These are phyloP conservation scores for Stenopsyche tienmushanensis DNA, from an alignment of 1,140 invertebrate genomes.

Conservation along the genomic window DNA sequence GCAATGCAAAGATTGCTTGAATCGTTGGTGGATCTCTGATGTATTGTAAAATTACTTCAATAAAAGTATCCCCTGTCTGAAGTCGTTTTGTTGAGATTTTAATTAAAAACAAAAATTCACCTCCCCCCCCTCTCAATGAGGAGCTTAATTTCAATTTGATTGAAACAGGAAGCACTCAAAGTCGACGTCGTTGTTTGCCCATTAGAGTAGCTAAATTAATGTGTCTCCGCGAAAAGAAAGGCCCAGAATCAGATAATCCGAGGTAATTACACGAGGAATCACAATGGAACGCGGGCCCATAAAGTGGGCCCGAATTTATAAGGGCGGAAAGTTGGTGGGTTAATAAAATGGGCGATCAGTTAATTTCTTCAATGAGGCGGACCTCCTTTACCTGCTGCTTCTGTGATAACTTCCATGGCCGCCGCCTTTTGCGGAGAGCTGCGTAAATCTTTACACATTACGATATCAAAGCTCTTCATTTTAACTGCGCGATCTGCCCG, in stretches of 20 bases:
- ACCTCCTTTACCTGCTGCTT: conserved; percentile 8
- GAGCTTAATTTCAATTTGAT: too few relatives aligned
- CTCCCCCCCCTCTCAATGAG: too few relatives aligned
- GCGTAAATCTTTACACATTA: conserved; percentile 41
- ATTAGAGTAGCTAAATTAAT: too few relatives aligned
- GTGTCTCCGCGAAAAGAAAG: too few relatives aligned
- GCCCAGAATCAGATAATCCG: conserved; percentile 20
- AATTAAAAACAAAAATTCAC: too few relatives aligned
- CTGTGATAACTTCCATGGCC: conserved; percentile 7
- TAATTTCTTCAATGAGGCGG: conserved; percentile 7
- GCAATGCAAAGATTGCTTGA: too few relatives aligned
- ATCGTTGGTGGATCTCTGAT: too few relatives aligned
- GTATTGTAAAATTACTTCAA: too few relatives aligned
- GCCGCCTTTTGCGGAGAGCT: conserved; percentile 3
- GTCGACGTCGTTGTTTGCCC: too few relatives aligned
- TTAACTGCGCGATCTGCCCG: conserved; percentile 37
- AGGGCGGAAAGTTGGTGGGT: not conserved
- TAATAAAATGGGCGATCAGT: conserved; percentile 10
- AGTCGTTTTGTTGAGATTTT: too few relatives aligned
- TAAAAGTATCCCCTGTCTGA: too few relatives aligned
- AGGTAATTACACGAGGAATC: not conserved
- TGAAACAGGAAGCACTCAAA: too few relatives aligned
- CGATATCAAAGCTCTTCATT: conserved; percentile 41
- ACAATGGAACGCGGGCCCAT: not conserved
- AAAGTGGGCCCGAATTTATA: not conserved